A percentile compares a stretch with the other conserved stretches of the same genome.
Conservation (phyloP, 1,140 invertebrate genomes). For the Diabrotica virgifera region DNA sequence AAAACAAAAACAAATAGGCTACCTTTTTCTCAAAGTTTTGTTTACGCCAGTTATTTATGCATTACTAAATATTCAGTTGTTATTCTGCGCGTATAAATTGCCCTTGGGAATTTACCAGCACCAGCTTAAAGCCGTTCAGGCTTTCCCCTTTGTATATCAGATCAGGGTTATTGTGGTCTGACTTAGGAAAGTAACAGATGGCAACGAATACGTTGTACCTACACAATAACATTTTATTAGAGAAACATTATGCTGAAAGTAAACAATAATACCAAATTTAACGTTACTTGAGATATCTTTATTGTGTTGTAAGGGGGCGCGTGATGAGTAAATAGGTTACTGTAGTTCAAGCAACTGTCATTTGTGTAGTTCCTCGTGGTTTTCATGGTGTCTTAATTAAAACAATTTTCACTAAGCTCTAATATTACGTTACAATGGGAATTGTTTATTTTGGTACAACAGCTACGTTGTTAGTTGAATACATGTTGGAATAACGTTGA, state of each 20-base stretch:
- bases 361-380: neutral
- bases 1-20: too few relatives aligned
- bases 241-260: neutral
- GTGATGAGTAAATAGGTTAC: neutral
- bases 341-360: neutral
- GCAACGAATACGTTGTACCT: neutral
- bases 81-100: neutral
- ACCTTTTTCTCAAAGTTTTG: too few relatives aligned
- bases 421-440: too few relatives aligned
- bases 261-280: neutral
- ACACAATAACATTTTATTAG: slow-evolving; percentile 1
- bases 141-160: too few relatives aligned
- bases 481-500: too few relatives aligned
- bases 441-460: too few relatives aligned
- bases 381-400: neutral
- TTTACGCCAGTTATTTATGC: neutral
- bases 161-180: neutral
- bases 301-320: neutral
- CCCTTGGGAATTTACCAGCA: neutral
- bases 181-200: neutral
- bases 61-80: neutral
- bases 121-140: neutral
- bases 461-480: too few relatives aligned
- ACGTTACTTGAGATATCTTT: neutral
- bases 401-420: too few relatives aligned